Evolutionary conservation across 2,888 invertebrate genomes (phyloP), one percentile per base, ranked within the genome.

Genomic region (Microctonus hyperodae): DNA sequence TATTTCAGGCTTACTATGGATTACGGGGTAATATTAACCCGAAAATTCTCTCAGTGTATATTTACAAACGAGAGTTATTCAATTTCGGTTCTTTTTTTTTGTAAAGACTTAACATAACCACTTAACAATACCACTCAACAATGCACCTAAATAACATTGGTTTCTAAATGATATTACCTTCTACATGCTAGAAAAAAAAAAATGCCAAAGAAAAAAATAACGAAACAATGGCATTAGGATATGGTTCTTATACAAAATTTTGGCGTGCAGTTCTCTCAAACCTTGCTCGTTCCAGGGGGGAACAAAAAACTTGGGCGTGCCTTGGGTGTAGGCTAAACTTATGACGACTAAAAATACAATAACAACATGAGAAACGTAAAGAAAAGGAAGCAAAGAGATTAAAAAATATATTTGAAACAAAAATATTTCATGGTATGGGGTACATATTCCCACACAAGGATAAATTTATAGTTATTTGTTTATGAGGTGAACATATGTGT

Each of bases 271-370:
- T 58, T 37, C 50, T 53, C 55, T 20, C 20, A 33, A 57, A 57
- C 13, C 16, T 37, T 6, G 10, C 20, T 57, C 10, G 9, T 9
- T 10, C 31, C 25, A n/a, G 22, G 16, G 11, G 33, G 31, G 50
- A 31, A 16, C 16, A 7, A 28, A 22, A 13, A 13, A 6, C 33
- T 37, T 55, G 61, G 65, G 65, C 61, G 65, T 61, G 44, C 20
- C 44, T 16, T 20, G 40, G n/a, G 40, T 31, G 25, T 51, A 58
- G 28, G 58, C 35, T 56, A 61, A 66, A 56, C 56, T 56, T 48
- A 53, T 28, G 48, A 16, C 59, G 55, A 60, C 65, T 66, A 66
- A 66, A 66, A 66, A 66, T 66, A 66, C 61, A 66, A 66, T 66
- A 66, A 61, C 61, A 56, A 66, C 44, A 66, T 33, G 33, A n/a